phyloP scores from a whole-genome alignment of 2,113 vertebrate species.

The Trematomus loennbergii region DNA sequence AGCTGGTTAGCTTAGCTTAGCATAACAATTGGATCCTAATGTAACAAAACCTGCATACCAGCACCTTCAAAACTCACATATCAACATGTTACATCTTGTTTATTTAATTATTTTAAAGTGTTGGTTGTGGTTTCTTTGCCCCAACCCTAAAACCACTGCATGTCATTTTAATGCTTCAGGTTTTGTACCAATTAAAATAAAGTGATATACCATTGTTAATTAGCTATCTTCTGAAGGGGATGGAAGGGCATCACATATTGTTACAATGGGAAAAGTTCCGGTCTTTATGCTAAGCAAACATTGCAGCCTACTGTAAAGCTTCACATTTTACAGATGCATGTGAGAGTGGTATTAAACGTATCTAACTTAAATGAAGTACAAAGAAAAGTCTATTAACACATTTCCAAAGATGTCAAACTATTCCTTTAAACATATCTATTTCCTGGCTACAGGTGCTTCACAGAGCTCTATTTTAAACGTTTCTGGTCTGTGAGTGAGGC shows the following conservation, averaged over 20 bases:
- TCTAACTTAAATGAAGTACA: neutral
- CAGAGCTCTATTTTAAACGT: neutral
- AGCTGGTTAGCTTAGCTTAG: neutral
- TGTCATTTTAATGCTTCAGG: neutral
- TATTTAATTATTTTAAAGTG: neutral
- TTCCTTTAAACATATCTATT: neutral
- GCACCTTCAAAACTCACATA: neutral
- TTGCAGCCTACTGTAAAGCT: neutral
- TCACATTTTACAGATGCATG: neutral
- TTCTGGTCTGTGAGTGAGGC: conserved; percentile 9
- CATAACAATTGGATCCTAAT: neutral
- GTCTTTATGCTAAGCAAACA: neutral
- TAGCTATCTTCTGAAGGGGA: no score
- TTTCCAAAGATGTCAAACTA: neutral
- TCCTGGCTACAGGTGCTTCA: conserved; percentile 1
- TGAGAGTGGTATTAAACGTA: neutral
- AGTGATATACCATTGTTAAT: neutral
- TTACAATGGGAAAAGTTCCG: no score
- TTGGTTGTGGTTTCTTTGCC: neutral
- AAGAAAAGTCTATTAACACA: neutral
- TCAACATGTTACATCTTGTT: neutral
- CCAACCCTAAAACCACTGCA: neutral
- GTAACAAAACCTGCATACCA: neutral
- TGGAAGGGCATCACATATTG: no score
- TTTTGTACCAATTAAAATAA: neutral